A percentile compares a stretch with the other conserved stretches of the same genome.
Conservation (phyloP, 2,888 invertebrate species). For the Agelastica alni region DNA sequence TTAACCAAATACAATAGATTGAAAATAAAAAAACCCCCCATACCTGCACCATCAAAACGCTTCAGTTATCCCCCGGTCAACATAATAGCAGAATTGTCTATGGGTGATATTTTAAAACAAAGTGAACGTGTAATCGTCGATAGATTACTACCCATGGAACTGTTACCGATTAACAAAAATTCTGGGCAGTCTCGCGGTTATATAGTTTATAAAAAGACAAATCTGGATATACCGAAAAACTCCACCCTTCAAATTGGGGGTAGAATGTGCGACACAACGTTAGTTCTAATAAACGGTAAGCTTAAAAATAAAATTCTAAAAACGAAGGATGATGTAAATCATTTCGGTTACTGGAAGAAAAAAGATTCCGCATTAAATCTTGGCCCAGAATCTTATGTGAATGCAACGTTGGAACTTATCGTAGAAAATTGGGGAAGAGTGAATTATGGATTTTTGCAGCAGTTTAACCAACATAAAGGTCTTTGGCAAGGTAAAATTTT, state of each 20-base stretch:
- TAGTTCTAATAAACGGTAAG: conserved; percentile 57
- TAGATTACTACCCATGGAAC: conserved; percentile 48
- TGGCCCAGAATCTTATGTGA: conserved; percentile 34
- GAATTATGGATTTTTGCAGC: conserved; percentile 58
- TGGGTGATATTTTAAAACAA: conserved; percentile 35
- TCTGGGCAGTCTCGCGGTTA: conserved; percentile 64
- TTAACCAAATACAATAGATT: conserved; percentile 48
- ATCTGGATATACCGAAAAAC: conserved; percentile 43
- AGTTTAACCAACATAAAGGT: conserved; percentile 56
- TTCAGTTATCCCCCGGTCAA: conserved; percentile 47
- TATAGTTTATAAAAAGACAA: conserved; percentile 58
- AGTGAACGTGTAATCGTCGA: conserved; percentile 23
- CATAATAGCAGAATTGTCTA: conserved; percentile 38
- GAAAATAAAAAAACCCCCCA: conserved; percentile 47
- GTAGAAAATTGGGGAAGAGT: conserved; percentile 83
- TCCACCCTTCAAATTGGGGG: conserved; percentile 51
- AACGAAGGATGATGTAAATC: conserved; percentile 45
- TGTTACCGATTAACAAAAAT: conserved; percentile 50
- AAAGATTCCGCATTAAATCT: conserved; percentile 48
- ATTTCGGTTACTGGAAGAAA: conserved; percentile 57
- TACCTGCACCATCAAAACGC: conserved; percentile 47
- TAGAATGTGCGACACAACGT: conserved; percentile 58
- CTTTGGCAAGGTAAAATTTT: conserved; percentile 55
- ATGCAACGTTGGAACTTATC: conserved; percentile 54
- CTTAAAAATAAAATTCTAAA: conserved; percentile 48